Percentiles rank a stretch among this genome's conserved stretches.
Conservation (phyloP, 1,140 invertebrate genomes). For the Magallana gigas region DNA sequence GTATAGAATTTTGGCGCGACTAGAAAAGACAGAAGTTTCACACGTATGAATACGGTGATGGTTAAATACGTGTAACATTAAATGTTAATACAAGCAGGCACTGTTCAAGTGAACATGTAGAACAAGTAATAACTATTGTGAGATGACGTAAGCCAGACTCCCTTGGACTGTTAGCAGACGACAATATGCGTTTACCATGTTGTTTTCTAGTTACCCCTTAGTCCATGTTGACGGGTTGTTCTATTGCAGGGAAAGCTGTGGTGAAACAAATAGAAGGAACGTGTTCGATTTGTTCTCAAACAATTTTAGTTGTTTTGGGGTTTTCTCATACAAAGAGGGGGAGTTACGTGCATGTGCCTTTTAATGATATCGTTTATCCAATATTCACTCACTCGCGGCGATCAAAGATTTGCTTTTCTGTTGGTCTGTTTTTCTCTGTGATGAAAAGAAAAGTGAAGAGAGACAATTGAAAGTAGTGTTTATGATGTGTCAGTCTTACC, state of each 20-base stretch:
- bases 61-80: too few species aligned
- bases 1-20: not conserved
- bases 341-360: not conserved
- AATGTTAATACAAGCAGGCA: too few species aligned
- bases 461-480: constrained; percentile 9
- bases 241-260: constrained; percentile 8
- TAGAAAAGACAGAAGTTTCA: not conserved
- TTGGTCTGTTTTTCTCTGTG: constrained; percentile 11
- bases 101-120: too few species aligned
- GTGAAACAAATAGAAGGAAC: not conserved
- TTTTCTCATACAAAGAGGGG: too few species aligned
- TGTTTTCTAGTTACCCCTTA: not conserved
- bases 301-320: not conserved
- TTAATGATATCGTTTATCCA: not conserved
- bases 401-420: constrained; percentile 15
- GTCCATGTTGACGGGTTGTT: not conserved
- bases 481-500: not conserved
- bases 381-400: not conserved
- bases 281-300: not conserved
- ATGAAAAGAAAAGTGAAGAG: constrained; percentile 22
- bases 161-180: too few species aligned
- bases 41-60: not conserved
- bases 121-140: too few species aligned
- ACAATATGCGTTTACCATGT: too few species aligned
- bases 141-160: too few species aligned